Base-by-base conservation (phyloP, 2,113 vertebrate genomes). In the Anoplopoma fimbria region DNA sequence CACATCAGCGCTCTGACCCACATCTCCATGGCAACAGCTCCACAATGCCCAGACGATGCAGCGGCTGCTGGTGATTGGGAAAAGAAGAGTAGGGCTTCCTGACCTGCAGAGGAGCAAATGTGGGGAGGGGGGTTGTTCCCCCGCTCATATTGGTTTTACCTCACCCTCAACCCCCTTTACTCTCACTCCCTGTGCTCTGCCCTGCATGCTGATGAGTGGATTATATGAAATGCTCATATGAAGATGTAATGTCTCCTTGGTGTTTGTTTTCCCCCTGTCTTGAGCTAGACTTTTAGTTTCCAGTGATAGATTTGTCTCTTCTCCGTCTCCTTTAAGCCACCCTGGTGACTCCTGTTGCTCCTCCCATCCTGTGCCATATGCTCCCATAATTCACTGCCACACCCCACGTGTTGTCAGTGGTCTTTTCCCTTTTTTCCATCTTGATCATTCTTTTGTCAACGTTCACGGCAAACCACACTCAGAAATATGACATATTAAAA, bases 1-100 rank as follows among this genome's bases (percentile, higher is more conserved):
- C 94, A 95, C 95, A 96, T 94, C 91, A 77, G 88, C 92, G 85
- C 92, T 82, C 93, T 96, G 96, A 97, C 96, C 96, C 95, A 96
- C 94, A 96, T 97, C 94, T 94, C 96, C 95, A 96, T 96, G 95
- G 95, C 94, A 96, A 97, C 95, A 86, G 72, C 86, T 87, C 84
- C 83, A 86, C 88, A 87, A 92, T 87, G 69, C 86, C 86, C 83
- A 25, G 62, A 76, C 47, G 25, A 77, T 82, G 73, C 86, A 79
- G 49, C 2, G 1, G 68, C 53, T 45, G 62, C 77, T 83, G 79
- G 67, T 9, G n/a, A 55, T 49, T 27, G 71, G 42, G 38, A 70
- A n/a, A 63, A 82, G 81, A 71, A 65, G 67, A 45, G 51, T 14
- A 64, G 45, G 55, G 36, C 75, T 84, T 55, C 68, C 76, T 73